Evolutionary conservation across 2,113 vertebrate genomes (phyloP), one percentile per base, ranked within the genome.

Genomic region (Calidris pugnax): DNA sequence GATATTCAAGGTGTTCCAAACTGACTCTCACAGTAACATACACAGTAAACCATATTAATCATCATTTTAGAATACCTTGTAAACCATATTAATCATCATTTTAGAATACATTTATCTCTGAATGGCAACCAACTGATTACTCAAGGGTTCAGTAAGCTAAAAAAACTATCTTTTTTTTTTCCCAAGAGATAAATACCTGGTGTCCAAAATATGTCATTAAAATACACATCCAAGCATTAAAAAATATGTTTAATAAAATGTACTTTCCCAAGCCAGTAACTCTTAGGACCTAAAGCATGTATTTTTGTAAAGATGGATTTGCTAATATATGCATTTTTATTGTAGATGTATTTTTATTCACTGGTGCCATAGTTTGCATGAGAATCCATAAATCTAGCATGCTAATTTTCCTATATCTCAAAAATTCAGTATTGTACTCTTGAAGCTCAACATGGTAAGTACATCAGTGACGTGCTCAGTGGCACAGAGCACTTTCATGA

Each of bases 51-150:
- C 6, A 15, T 85, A 93, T 73, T 89, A 81, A 91, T 94, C 71
- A 79, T 77, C 26, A 81, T 68, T 92, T 91, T 87, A 69, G 87
- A 95, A 60, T 72, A 85, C 20, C 57, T 80, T 96, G n/a, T 71
- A 93, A 88, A 85, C 50, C 6, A 15, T 85, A 93, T 73, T 89
- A 81, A 91, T 94, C 71, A 79, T 77, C 26, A 81, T 68, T 92
- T 91, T 87, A 69, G 87, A 95, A 60, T 72, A 85, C 20, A 83
- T 59, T 73, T 94, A 76, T 92, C 56, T 95, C 33, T 32, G 93
- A 66, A 93, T 53, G 10, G 57, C 69, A 87, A 55, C 17, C 35
- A 94, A 80, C 3, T 88, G 79, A 95, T 78, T 78, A 94, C 19
- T n/a, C 37, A 85, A 86, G 83, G 57, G 79, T 68, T 93, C 27